Base-by-base conservation (phyloP, 35 echinoderm and acorn worm genomes). In the Amphiura filiformis region DNA sequence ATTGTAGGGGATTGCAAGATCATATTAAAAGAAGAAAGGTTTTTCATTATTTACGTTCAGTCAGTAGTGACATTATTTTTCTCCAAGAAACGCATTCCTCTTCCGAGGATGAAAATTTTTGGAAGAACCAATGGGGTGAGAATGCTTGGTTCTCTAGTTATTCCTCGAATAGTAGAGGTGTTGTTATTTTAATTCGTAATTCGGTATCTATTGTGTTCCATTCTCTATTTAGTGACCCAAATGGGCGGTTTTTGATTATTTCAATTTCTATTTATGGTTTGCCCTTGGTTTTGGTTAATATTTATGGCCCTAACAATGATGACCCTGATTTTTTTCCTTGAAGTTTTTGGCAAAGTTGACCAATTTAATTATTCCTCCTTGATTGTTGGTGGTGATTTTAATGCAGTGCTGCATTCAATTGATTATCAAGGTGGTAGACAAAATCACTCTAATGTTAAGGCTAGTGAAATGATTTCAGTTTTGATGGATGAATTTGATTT, bases 121-220 rank as follows among this genome's bases (percentile, higher is more conserved):
- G 81, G 81, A 83, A 83, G 33, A 34, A 22, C 0, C 81, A 83
- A 52, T 83, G 81, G 81, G 81, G 81, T 17, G 80, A 83, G 30
- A 12, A 22, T 28, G 81, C 36, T 34, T 83, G 5, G 81, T 83
- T 83, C 49, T 83, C 81, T 5, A 83, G 81, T 33, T 52, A n/a
- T 41, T 39, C 81, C 13, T 83, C 81, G 14, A 83, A 83, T 83
- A 83, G 81, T 83, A 83, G 38, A 32, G 80, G 80, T 1, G 80
- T 85, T 52, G 83, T 2, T 11, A 12, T 85, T 40, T 12, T 65
- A 39, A 65, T 85, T 65, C 56, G 83, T 34, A 65, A n/a, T n/a
- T 47, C 41, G 17, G 4, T 47, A 9, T 17, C n/a, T n/a, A 47
- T 17, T 47, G 41, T 47, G 4, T 47, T 47, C 41, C 4, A 17